phyloP scores from a whole-genome alignment of 2,888 invertebrate species.

The Lepeophtheirus nordmannii region DNA sequence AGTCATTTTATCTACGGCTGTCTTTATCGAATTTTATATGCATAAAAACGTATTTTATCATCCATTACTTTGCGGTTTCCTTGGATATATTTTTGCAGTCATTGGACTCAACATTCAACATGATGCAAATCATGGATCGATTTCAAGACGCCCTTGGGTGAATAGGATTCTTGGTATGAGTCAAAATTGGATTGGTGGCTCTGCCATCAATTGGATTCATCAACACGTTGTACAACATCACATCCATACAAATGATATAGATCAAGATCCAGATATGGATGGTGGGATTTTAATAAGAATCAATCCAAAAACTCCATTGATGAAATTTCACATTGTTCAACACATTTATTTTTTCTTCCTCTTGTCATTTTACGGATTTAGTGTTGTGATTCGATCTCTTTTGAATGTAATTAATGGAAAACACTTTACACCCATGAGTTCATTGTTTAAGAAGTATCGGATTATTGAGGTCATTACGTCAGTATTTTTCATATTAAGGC shows the following conservation, averaged over 20 bases:
- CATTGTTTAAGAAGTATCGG: neutral
- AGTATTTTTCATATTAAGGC: constrained; percentile 4
- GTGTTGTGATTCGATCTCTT: constrained; percentile 7
- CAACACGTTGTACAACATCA: constrained; percentile 20
- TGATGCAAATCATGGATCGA: constrained; percentile 18
- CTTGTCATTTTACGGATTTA: constrained; percentile 10
- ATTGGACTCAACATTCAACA: constrained; percentile 14
- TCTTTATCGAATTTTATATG: constrained; percentile 9
- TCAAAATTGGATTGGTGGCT: constrained; percentile 21
- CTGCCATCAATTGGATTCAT: constrained; percentile 14
- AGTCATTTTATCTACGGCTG: neutral
- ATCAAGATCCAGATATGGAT: constrained; percentile 9
- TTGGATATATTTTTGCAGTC: constrained; percentile 8
- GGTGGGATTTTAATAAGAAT: neutral
- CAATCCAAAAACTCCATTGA: neutral
- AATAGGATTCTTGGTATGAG: constrained; percentile 10
- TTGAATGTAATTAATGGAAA: constrained; percentile 8
- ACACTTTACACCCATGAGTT: constrained; percentile 14
- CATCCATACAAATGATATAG: constrained; percentile 16
- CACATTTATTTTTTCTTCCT: constrained; percentile 19
- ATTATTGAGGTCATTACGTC: neutral
- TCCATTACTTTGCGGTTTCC: neutral
- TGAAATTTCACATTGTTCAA: constrained; percentile 16
- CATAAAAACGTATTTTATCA: constrained; percentile 2
- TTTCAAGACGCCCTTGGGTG: constrained; percentile 9